These are phyloP conservation scores for Stictonetta naevosa DNA, from an alignment of 2,113 vertebrate species.

Conservation along the genomic window DNA sequence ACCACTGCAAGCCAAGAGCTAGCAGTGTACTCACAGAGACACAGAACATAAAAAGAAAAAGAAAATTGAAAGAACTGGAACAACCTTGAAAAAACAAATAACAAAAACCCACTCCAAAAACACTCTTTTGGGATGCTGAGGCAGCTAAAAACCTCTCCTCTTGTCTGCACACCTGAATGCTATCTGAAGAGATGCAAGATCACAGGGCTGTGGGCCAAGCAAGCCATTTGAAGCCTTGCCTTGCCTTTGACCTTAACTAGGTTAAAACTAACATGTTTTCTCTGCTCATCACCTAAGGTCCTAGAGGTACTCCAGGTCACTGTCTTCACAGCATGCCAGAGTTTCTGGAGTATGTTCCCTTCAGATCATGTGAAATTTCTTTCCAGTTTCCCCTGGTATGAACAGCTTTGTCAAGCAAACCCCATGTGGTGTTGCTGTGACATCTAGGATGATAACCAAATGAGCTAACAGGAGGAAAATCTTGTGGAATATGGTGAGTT, in stretches of 20 bases:
- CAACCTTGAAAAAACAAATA: background rate
- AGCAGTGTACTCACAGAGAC: background rate
- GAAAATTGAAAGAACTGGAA: background rate
- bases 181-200: background rate
- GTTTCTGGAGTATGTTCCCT: background rate
- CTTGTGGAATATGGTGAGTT: background rate
- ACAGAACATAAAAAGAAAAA: background rate
- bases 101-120: background rate
- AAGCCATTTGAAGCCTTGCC: background rate
- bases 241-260: background rate
- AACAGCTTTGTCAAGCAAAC: background rate
- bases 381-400: background rate
- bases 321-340: background rate
- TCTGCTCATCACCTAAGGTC: background rate
- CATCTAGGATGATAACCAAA: background rate
- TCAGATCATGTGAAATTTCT: accelerated
- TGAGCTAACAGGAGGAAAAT: background rate
- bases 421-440: background rate
- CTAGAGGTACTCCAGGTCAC: background rate
- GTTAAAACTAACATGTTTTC: background rate
- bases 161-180: accelerated
- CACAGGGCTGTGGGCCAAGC: background rate
- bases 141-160: background rate
- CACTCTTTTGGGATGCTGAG: background rate
- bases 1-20: background rate